A percentile compares a stretch with the other conserved stretches of the same genome.
phyloP scores from a whole-genome alignment of 2,113 vertebrate species.

The Megaceryle torquata region DNA sequence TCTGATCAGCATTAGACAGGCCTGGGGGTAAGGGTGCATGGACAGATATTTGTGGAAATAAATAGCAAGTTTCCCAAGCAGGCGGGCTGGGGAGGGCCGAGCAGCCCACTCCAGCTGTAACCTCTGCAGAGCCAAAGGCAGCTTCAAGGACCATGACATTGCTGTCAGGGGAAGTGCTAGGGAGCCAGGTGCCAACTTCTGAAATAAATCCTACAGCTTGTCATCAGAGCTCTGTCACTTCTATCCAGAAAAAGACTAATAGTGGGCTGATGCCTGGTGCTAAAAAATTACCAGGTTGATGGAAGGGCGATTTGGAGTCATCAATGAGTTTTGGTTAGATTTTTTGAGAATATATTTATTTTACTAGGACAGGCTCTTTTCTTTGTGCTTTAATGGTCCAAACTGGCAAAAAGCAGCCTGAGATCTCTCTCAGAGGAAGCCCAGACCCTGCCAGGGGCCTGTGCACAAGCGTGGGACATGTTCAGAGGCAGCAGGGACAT shows the following conservation, averaged over 20 bases:
- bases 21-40: neutral
- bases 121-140: neutral
- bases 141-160: neutral
- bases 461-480: rapidly evolving
- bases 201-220: conserved; percentile 45
- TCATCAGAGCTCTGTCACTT: conserved; percentile 41
- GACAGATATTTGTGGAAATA: neutral
- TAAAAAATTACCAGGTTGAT: conserved; percentile 33
- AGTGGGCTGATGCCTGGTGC: conserved; percentile 10
- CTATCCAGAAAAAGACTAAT: conserved; percentile 58
- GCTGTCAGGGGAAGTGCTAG: neutral
- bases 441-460: neutral
- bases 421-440: neutral
- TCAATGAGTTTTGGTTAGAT: neutral
- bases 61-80: neutral
- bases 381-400: neutral
- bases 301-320: neutral
- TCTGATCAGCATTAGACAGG: neutral
- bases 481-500: neutral
- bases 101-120: neutral
- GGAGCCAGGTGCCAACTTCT: conserved; percentile 44
- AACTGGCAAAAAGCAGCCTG: neutral
- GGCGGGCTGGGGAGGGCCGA: neutral
- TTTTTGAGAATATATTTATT: conserved; percentile 2
- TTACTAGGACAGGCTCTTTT: neutral